A percentile compares a stretch with the other conserved stretches of the same genome.
Conservation (phyloP, 2,797 vertebrate genomes). For the Coluber constrictor region DNA sequence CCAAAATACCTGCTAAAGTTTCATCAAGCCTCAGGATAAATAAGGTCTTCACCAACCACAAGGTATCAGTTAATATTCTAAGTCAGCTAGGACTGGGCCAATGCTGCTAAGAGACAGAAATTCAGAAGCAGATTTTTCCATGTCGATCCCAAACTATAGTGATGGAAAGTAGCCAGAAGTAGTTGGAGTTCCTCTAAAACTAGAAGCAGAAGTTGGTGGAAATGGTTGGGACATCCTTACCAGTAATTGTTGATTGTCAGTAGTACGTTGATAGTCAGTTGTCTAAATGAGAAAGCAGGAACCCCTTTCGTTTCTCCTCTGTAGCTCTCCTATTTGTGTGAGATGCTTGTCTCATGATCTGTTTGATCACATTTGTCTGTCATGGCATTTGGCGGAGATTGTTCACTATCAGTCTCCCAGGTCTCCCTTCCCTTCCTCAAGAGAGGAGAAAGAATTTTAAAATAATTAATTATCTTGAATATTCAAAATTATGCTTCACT, state of each 20-base stretch:
- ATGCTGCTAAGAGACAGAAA: no score
- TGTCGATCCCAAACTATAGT: neutral
- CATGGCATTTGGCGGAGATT: neutral
- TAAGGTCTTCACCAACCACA: neutral
- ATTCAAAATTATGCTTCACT: neutral
- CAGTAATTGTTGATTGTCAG: neutral
- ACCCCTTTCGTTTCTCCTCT: neutral
- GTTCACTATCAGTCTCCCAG: neutral
- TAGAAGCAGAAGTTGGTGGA: neutral
- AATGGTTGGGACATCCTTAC: neutral
- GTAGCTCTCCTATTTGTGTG: neutral
- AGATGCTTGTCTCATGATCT: neutral
- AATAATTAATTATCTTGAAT: neutral
- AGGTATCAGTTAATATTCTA: neutral
- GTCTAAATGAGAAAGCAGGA: neutral
- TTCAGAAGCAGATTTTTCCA: neutral
- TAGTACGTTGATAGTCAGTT: neutral
- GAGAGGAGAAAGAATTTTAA: neutral
- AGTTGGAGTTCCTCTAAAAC: neutral
- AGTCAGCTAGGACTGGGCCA: neutral
- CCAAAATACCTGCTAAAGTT: neutral
- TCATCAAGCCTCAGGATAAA: neutral
- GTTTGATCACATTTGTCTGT: neutral
- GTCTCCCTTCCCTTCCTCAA: neutral
- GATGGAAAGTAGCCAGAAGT: neutral